These are phyloP conservation scores for Neoascia interrupta DNA, from an alignment of 2,888 invertebrate genomes.

Conservation along the genomic window DNA sequence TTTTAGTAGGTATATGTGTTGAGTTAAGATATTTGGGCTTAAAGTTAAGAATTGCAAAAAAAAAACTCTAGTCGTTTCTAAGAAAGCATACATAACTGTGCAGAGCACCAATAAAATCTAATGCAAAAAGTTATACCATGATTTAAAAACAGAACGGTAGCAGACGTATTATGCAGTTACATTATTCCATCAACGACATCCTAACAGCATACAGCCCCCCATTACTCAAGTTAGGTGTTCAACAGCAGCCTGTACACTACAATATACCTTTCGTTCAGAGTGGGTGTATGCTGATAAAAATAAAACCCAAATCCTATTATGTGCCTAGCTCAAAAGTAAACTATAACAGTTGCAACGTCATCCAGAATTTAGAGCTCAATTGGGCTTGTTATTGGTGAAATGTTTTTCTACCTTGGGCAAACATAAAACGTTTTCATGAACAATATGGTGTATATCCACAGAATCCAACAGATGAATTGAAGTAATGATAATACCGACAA, in stretches of 20 bases:
- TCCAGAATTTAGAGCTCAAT: slow-evolving; percentile 31
- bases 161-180: background rate
- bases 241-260: background rate
- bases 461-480: slow-evolving; percentile 48
- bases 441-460: slow-evolving; percentile 37
- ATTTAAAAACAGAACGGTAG: too few species aligned
- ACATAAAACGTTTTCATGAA: slow-evolving; percentile 41
- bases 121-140: too few species aligned
- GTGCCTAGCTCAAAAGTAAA: slow-evolving; percentile 25
- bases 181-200: background rate
- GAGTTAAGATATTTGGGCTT: background rate
- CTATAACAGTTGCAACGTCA: slow-evolving; percentile 44
- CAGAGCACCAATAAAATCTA: too few species aligned
- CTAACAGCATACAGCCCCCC: background rate
- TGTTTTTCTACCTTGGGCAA: background rate
- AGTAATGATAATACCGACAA: slow-evolving; percentile 32
- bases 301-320: slow-evolving; percentile 40
- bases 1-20: background rate
- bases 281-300: background rate
- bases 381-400: slow-evolving; percentile 34
- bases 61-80: too few species aligned
- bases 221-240: background rate
- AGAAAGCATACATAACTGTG: too few species aligned
- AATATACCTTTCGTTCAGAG: background rate
- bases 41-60: background rate